Evolutionary conservation across 2,113 vertebrate species (phyloP).

Genomic region (Lathamus discolor): DNA sequence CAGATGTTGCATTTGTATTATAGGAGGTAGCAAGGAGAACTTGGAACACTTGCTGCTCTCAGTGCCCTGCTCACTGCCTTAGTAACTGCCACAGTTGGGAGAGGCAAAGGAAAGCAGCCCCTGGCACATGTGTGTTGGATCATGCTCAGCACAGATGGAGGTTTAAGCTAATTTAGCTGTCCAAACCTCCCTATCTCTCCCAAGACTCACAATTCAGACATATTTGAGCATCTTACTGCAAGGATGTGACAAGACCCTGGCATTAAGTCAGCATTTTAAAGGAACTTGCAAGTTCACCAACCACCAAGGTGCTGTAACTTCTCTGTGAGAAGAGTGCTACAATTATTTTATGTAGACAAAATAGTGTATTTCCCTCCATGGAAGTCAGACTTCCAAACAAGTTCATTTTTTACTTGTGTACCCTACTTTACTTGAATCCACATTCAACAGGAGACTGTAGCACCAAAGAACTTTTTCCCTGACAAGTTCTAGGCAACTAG

Average conservation of each 20-base stretch:
- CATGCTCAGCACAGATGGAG: background rate
- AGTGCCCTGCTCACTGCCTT: accelerated
- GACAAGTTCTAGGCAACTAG: background rate
- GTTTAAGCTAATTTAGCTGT: background rate
- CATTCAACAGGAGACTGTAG: background rate
- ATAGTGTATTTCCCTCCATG: accelerated
- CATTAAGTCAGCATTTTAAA: background rate
- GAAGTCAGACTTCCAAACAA: background rate
- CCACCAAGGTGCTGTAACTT: too few relatives aligned
- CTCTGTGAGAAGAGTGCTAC: background rate
- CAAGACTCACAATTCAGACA: background rate
- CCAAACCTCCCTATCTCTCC: background rate
- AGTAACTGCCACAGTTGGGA: background rate
- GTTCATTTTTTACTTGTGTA: background rate
- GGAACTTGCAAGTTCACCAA: background rate
- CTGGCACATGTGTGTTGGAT: background rate
- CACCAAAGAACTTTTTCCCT: background rate
- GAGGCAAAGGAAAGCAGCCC: background rate
- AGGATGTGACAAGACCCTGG: background rate
- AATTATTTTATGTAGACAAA: background rate
- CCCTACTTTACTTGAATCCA: background rate
- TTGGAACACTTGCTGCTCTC: background rate
- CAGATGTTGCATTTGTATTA: background rate
- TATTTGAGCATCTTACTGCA: background rate
- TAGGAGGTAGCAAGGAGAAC: background rate